Conservation (phyloP, 2,888 invertebrate genomes). For the Endotricha flammealis region DNA sequence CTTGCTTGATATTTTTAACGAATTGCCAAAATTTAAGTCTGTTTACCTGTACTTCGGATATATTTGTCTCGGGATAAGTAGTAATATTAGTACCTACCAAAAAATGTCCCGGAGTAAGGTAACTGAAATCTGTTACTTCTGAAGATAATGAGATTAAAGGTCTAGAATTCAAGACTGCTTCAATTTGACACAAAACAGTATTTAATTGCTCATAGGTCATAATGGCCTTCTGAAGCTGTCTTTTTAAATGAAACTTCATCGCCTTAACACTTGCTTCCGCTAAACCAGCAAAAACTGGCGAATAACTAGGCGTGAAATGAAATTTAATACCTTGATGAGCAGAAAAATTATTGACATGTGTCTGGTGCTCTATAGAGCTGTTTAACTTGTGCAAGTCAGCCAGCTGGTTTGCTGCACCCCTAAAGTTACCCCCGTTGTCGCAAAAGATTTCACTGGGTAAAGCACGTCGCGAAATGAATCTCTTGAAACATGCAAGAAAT, state of each 20-base stretch:
- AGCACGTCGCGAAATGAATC: constrained; percentile 14
- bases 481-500: constrained; percentile 14
- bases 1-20: background rate
- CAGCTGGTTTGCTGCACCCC: constrained; percentile 12
- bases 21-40: constrained; percentile 2
- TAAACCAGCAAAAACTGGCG: background rate
- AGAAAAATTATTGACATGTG: background rate
- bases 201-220: constrained; percentile 13
- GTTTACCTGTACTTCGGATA: background rate
- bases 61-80: background rate
- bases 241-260: constrained; percentile 13
- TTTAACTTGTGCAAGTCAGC: constrained; percentile 13
- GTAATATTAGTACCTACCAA: background rate
- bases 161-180: constrained; percentile 9
- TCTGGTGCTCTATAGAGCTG: background rate
- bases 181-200: constrained; percentile 11
- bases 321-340: background rate
- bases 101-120: background rate
- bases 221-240: constrained; percentile 4
- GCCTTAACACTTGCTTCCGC: constrained; percentile 11
- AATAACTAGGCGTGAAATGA: background rate
- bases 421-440: constrained; percentile 17
- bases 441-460: constrained; percentile 13
- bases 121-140: constrained; percentile 1
- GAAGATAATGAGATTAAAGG: constrained; percentile 4